These are phyloP conservation scores for Staurois parvus DNA, from an alignment of 2,797 vertebrate species.

Conservation along the genomic window DNA sequence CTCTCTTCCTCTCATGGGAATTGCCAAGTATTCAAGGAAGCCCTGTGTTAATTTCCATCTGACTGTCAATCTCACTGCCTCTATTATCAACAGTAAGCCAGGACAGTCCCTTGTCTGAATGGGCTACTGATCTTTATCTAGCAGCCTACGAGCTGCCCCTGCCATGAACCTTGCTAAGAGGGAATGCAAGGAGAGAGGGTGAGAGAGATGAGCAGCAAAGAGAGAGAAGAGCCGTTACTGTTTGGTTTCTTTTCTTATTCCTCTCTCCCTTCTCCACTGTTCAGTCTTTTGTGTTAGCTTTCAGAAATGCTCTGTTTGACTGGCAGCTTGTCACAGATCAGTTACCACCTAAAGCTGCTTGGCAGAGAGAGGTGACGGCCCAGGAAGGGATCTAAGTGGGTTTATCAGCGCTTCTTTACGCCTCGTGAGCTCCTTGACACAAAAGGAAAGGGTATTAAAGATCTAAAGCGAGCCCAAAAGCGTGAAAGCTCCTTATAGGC, in stretches of 20 bases:
- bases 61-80: conserved; percentile 78
- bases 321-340: conserved; percentile 99
- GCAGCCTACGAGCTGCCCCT: conserved; percentile 72
- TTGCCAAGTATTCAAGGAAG: conserved; percentile 77
- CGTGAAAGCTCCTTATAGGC: conserved; percentile 99
- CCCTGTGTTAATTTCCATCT: conserved; percentile 80
- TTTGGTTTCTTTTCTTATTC: conserved; percentile 82
- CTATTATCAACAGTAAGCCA: conserved; percentile 73
- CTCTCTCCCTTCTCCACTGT: conserved; percentile 83
- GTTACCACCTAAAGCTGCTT: conserved; percentile 99
- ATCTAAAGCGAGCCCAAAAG: conserved; percentile 99
- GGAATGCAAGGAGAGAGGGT: conserved; percentile 59
- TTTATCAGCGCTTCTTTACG: conserved; percentile 99
- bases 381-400: conserved; percentile 99
- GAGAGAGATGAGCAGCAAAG: conserved; percentile 71
- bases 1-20: conserved; percentile 77
- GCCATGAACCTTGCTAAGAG: conserved; percentile 76
- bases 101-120: conserved; percentile 76
- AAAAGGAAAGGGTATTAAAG: conserved; percentile 99
- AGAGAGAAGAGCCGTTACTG: conserved; percentile 76
- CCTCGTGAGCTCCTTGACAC: conserved; percentile 98
- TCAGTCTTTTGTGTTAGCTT: conserved; percentile 98
- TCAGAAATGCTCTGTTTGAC: conserved; percentile 98
- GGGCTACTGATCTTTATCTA: conserved; percentile 81
- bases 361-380: conserved; percentile 98